Evolutionary conservation across 1,140 invertebrate species (phyloP).

Genomic region (Drosophila varians): DNA sequence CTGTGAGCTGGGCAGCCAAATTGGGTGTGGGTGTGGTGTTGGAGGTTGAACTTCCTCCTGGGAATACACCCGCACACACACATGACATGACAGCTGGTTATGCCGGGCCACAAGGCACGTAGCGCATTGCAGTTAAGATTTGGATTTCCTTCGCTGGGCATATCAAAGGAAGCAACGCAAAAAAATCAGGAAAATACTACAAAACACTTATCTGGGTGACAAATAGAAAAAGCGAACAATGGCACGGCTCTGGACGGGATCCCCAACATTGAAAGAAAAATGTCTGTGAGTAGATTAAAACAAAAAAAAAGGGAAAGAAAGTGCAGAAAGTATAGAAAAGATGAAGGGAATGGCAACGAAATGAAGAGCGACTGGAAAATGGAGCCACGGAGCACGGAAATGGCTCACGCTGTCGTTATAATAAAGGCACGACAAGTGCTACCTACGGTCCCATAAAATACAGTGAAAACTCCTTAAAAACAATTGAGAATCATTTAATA

Average conservation of each 20-base stretch:
- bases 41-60: not conserved
- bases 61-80: constrained; percentile 14
- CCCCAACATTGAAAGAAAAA: constrained; percentile 72
- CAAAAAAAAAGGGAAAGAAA: constrained; percentile 22
- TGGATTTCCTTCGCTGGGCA: constrained; percentile 68
- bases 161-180: constrained; percentile 52
- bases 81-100: constrained; percentile 74
- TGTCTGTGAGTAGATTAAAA: constrained; percentile 77
- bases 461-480: not conserved
- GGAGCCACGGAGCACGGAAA: constrained; percentile 65
- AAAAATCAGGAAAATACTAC: constrained; percentile 73
- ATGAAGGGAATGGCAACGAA: constrained; percentile 24
- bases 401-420: constrained; percentile 70
- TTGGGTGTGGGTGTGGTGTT: not conserved
- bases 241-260: constrained; percentile 1
- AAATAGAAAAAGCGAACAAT: constrained; percentile 67
- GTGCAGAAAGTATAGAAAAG: no score
- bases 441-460: not conserved
- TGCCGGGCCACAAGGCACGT: constrained; percentile 66
- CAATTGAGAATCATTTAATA: not conserved
- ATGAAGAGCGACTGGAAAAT: constrained; percentile 48
- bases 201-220: constrained; percentile 80
- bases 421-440: constrained; percentile 56
- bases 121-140: constrained; percentile 79
- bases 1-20: constrained; percentile 29